These are phyloP conservation scores for Puffinus mauretanicus DNA, from an alignment of 2,113 vertebrate species.

Conservation along the genomic window DNA sequence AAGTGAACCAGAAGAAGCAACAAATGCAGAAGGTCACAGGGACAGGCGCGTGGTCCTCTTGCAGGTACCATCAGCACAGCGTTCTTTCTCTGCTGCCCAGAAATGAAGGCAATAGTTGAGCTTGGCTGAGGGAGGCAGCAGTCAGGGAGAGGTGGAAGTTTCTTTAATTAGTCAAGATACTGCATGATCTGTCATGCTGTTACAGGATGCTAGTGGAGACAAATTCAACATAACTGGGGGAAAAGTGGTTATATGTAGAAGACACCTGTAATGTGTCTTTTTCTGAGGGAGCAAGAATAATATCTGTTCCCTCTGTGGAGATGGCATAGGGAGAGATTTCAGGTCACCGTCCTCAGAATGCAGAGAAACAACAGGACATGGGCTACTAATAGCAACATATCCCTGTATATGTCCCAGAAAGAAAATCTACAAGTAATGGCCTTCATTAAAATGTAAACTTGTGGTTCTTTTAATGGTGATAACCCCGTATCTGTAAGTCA, in stretches of 20 bases:
- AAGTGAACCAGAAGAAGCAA: neutral
- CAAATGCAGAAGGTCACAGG: neutral
- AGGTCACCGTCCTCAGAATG: neutral
- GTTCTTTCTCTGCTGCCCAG: neutral
- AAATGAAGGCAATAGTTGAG: neutral
- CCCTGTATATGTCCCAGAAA: neutral
- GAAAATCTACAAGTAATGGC: neutral
- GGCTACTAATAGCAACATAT: neutral
- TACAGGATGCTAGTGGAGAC: neutral
- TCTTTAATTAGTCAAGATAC: neutral
- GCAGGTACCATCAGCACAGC: neutral
- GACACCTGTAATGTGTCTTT: neutral
- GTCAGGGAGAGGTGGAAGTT: neutral
- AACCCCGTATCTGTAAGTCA: neutral
- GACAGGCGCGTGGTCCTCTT: fast-evolving
- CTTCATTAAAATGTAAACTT: neutral
- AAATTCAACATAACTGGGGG: neutral
- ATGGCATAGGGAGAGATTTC: neutral
- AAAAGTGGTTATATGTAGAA: neutral
- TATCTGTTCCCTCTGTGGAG: neutral
- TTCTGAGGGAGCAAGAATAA: neutral
- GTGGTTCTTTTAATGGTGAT: neutral
- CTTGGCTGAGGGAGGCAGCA: neutral
- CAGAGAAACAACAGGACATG: neutral
- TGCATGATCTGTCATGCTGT: neutral